A percentile compares a stretch with the other conserved stretches of the same genome.
Conservation (phyloP, 92 coral and sea anemone species). For the Blastomussa wellsi region DNA sequence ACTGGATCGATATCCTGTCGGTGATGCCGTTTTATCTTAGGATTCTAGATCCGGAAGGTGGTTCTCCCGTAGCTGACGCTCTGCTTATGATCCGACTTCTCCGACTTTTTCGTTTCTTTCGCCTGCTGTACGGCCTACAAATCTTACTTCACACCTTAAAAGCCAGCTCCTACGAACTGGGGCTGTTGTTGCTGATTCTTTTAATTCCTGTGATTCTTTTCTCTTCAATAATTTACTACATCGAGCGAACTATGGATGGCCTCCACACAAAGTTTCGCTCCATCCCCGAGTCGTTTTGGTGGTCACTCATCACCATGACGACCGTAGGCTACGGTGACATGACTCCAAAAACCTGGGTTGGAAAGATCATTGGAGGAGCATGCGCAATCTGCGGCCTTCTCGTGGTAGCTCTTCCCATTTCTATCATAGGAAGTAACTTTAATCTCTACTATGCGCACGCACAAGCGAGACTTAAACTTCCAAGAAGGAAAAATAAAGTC, state of each 20-base stretch:
- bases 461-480: slow-evolving; percentile 84
- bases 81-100: slow-evolving; percentile 82
- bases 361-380: slow-evolving; percentile 80
- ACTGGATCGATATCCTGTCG: slow-evolving; percentile 91
- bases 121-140: slow-evolving; percentile 91
- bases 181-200: slow-evolving; percentile 74
- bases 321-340: slow-evolving; percentile 93
- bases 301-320: slow-evolving; percentile 93
- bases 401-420: slow-evolving; percentile 87
- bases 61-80: slow-evolving; percentile 59
- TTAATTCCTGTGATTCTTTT: slow-evolving; percentile 86
- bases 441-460: slow-evolving; percentile 87
- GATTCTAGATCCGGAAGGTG: slow-evolving; percentile 35
- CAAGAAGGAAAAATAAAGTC: slow-evolving; percentile 62
- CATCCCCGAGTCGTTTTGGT: slow-evolving; percentile 88
- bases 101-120: slow-evolving; percentile 86
- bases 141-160: slow-evolving; percentile 88
- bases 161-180: slow-evolving; percentile 97
- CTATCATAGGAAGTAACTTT: slow-evolving; percentile 88
- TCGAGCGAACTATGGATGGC: slow-evolving; percentile 59
- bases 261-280: slow-evolving; percentile 79
- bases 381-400: slow-evolving; percentile 87
- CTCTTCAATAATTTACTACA: slow-evolving; percentile 86
- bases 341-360: slow-evolving; percentile 75
- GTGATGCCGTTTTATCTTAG: slow-evolving; percentile 89